Conservation (phyloP, 2,113 vertebrate species). For the Axis porcinus region DNA sequence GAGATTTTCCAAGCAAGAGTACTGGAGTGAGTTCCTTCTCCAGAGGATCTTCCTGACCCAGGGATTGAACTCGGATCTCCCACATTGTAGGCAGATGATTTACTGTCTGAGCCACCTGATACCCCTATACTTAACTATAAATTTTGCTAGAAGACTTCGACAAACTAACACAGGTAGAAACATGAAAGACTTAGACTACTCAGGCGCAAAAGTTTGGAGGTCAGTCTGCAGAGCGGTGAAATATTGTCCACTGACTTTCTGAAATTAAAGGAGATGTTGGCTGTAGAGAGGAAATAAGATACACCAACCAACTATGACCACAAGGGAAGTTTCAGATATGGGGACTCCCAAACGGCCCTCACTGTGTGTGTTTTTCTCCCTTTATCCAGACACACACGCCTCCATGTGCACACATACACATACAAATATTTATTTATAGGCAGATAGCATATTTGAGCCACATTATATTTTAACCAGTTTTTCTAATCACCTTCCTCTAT, state of each 20-base stretch:
- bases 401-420: background rate
- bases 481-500: background rate
- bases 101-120: background rate
- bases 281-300: background rate
- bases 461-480: background rate
- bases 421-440: background rate
- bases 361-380: background rate
- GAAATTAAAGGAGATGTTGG: background rate
- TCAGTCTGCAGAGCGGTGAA: background rate
- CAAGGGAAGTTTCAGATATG: background rate
- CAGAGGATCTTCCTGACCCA: background rate
- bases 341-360: accelerated
- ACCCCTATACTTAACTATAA: background rate
- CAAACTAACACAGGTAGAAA: background rate
- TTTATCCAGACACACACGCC: background rate
- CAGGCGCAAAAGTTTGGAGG: background rate
- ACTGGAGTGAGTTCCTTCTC: background rate
- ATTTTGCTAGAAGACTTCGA: background rate
- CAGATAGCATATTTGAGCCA: background rate
- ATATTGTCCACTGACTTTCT: background rate
- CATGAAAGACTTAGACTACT: background rate
- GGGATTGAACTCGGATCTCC: background rate
- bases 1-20: background rate
- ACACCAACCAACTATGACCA: background rate
- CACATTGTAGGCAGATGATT: background rate